A percentile compares a stretch with the other conserved stretches of the same genome.
Evolutionary conservation across 1,140 invertebrate genomes (phyloP).

Genomic region (Aphidius ervi): DNA sequence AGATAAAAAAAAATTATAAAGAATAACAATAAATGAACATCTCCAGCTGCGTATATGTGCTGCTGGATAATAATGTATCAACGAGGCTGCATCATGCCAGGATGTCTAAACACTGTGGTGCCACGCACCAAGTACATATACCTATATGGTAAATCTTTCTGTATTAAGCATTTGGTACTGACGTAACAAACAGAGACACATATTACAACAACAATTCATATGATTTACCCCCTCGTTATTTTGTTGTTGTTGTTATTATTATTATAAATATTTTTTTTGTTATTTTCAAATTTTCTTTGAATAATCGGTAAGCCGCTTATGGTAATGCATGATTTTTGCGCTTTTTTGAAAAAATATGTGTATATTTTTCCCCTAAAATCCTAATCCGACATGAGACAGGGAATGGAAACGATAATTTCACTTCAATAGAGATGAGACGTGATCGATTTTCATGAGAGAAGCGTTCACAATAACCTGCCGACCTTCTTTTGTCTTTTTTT

Average conservation of each 20-base stretch:
- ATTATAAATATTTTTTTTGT: constrained; percentile 1
- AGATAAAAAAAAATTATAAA: constrained; percentile 16
- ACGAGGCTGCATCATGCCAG: too few species aligned
- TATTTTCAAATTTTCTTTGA: constrained; percentile 1
- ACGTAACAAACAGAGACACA: background rate
- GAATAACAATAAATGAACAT: constrained; percentile 28
- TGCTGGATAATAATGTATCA: too few species aligned
- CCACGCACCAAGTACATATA: too few species aligned
- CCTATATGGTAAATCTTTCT: too few species aligned
- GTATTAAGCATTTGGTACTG: too few species aligned
- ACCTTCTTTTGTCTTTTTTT: background rate
- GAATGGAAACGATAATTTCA: constrained; percentile 25
- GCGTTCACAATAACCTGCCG: background rate
- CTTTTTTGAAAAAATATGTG: constrained; percentile 36
- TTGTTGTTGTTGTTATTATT: background rate
- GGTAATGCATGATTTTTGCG: constrained; percentile 39
- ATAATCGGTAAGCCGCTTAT: constrained; percentile 38
- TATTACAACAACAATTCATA: constrained; percentile 1
- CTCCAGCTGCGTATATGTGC: constrained; percentile 32
- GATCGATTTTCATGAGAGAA: constrained; percentile 8
- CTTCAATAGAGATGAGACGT: constrained; percentile 13
- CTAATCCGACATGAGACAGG: constrained; percentile 34
- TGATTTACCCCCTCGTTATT: constrained; percentile 1
- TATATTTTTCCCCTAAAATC: background rate
- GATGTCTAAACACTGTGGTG: too few species aligned